Conservation (phyloP, 2,797 vertebrate species). For the Crocodylus rhombifer region DNA sequence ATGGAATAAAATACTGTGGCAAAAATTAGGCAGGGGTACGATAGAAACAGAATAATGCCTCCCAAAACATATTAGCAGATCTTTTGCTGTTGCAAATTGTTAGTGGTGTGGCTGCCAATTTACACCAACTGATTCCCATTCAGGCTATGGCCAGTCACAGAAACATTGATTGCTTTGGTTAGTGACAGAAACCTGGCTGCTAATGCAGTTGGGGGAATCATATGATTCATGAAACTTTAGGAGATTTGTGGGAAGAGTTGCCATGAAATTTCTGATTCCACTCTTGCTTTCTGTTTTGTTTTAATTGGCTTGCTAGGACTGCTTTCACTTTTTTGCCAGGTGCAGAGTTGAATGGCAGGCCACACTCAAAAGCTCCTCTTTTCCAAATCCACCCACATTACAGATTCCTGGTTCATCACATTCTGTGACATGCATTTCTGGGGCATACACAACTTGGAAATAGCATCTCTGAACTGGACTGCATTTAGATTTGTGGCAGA, state of each 20-base stretch:
- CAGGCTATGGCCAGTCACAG: slow-evolving; percentile 5
- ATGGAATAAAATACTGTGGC: slow-evolving; percentile 27
- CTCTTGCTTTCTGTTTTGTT: slow-evolving; percentile 75
- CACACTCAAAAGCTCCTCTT: slow-evolving; percentile 77
- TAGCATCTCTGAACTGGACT: slow-evolving; percentile 60
- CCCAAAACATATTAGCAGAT: neutral
- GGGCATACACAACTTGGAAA: slow-evolving; percentile 64
- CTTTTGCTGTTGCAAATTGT: neutral
- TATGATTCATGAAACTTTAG: slow-evolving; percentile 65
- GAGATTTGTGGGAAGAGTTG: slow-evolving; percentile 67
- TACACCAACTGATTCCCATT: neutral
- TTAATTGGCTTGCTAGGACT: slow-evolving; percentile 66
- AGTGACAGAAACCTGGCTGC: slow-evolving; percentile 75
- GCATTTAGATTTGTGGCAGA: slow-evolving; percentile 40
- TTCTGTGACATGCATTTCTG: slow-evolving; percentile 74
- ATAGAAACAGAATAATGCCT: slow-evolving; percentile 37
- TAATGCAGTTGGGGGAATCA: slow-evolving; percentile 33
- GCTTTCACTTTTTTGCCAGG: slow-evolving; percentile 76
- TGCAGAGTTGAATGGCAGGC: slow-evolving; percentile 79
- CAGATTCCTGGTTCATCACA: slow-evolving; percentile 74
- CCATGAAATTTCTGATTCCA: slow-evolving; percentile 73
- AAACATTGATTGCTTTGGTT: slow-evolving; percentile 22
- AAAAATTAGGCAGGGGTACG: slow-evolving; percentile 55
- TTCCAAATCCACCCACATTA: slow-evolving; percentile 76
- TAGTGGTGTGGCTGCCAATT: neutral